Base-by-base conservation (phyloP, 2,113 vertebrate species). In the Forbesichthys agassizii region DNA sequence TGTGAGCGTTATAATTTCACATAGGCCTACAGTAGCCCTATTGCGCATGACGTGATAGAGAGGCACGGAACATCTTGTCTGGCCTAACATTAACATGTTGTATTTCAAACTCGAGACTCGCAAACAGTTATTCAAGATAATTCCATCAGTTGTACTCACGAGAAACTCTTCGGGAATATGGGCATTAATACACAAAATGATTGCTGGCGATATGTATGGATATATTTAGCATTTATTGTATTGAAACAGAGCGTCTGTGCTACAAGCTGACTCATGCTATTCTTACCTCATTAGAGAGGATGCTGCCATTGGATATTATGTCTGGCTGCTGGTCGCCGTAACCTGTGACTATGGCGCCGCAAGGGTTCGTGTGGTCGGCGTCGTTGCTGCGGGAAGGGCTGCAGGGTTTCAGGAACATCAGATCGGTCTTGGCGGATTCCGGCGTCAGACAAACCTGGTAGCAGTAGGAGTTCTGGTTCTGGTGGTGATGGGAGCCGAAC, bases 371-470 rank as follows among this genome's bases (percentile, higher is more conserved):
- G 93, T 96, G 96, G 81, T 98, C 96, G 27, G 95, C 87, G 84
- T 98, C 96, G 1, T 91, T 92, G 85, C 94, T 96, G 81, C 96
- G 93, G 56, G 96, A 94, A 12, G 96, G 95, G 84, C 96, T 98
- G 85, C 96, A 97, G 56, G 97, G 96, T 78, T 99, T 99, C 6
- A 99, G 94, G 91, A 99, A 99, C 96, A 99, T 97, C 89, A 99
- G 90, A 75, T 98, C 97, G 52, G 97, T 99, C 88, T 98, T 99
- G 85, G 97, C 97, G 12, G 96, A 98, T 89, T 99, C 97, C 0
- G 97, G 97, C 2, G 96, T 98, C 86, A 99, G 94, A 91, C 96
- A 99, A 86, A 99, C 97, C 91, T 99, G 97, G 88, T 99, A 99
- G 90, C 97, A 99, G 90, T 98, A 99, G 61, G 90, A 91, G 88